Evolutionary conservation across 2,113 vertebrate genomes (phyloP), one percentile per base, ranked within the genome.

Genomic region (Lontra canadensis): DNA sequence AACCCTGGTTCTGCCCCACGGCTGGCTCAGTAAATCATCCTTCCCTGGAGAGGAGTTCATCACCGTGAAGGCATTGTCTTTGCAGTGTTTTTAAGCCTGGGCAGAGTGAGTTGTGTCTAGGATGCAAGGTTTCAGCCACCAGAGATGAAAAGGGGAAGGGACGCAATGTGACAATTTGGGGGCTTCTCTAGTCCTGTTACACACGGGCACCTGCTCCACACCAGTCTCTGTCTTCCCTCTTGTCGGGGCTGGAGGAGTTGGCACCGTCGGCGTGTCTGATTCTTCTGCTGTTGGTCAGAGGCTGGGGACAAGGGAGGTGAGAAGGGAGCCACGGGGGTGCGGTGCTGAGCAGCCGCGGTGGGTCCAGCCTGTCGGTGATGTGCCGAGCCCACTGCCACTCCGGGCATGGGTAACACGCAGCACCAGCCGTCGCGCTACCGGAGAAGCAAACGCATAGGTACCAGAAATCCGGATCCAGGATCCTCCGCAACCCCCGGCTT

Each of bases 391-490:
- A 17, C 3, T 36, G 44, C 81, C 78, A 23, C 96, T 97, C 93
- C 29, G 14, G 97, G 88, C 76, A 79, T 91, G 98, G 95, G 98
- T 98, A 98, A 98, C 55, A 73, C 97, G 92, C 98, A 52, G 88
- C 94, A 78, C 89, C 23, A 93, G 69, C 82, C 76, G 89, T 95
- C 39, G 65, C 20, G 3, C 93, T 95, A 79, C 49, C 5, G 20
- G 29, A 34, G 93, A 25, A 97, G 82, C 65, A 95, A 79, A 95
- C 63, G 83, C 4, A 61, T 96, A 98, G 98, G 98, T 98, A 97
- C 95, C 81, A 94, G 97, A 47, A 71, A 97, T 49, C 67, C 95
- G 79, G 91, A 3, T 83, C 83, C 74, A 57, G 91, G 92, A 90
- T 84, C 97, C 89, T 96, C 98, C 57, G 97, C 97, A 98, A 81